Percentiles rank a stretch among this genome's conserved stretches.
phyloP scores from a whole-genome alignment of 2,888 invertebrate genomes.

The Acleris sparsana region DNA sequence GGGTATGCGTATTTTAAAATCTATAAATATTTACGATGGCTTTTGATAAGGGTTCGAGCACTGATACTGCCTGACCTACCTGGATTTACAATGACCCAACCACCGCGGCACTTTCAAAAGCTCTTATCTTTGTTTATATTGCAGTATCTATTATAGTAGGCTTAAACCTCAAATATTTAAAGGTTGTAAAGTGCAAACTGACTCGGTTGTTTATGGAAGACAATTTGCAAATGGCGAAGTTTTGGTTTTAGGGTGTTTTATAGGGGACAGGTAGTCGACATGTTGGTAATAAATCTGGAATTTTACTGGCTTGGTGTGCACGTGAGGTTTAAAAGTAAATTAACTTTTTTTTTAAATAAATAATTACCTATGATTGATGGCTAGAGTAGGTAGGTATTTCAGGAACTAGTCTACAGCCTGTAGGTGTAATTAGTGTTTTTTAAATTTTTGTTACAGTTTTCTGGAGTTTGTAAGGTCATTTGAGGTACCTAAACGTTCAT shows the following conservation, averaged over 20 bases:
- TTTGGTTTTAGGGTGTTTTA: constrained; percentile 20
- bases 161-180: constrained; percentile 45
- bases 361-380: too few species aligned
- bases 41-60: constrained; percentile 13
- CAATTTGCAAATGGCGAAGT: constrained; percentile 25
- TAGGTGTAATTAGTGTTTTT: too few species aligned
- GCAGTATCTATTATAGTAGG: constrained; percentile 42
- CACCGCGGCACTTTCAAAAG: constrained; percentile 33
- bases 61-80: constrained; percentile 17
- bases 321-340: neutral
- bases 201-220: constrained; percentile 19
- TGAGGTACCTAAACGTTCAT: too few species aligned
- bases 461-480: too few species aligned
- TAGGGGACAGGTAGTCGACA: constrained; percentile 13
- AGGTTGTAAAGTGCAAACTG: constrained; percentile 7
- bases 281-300: constrained; percentile 7
- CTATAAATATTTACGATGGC: neutral
- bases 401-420: too few species aligned
- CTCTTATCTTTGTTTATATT: constrained; percentile 29
- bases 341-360: too few species aligned
- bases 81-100: constrained; percentile 28
- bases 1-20: neutral
- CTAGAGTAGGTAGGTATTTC: too few species aligned
- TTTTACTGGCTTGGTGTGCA: neutral
- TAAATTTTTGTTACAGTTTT: too few species aligned